Evolutionary conservation across 2,113 vertebrate species (phyloP), one percentile per base, ranked within the genome.

Genomic region (Anoura caudifer): DNA sequence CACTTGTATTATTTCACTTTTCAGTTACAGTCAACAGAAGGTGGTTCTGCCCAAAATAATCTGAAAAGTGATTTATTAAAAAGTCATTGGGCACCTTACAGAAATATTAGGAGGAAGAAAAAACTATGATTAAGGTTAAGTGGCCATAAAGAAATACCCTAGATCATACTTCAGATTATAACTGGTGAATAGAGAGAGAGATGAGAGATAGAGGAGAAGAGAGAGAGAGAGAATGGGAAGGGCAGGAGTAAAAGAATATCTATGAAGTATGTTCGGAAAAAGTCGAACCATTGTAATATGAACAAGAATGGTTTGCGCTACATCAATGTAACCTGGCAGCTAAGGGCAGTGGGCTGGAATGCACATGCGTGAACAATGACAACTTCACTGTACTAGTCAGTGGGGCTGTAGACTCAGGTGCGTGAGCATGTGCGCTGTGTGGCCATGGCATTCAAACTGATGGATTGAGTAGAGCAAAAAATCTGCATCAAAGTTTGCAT

Each of bases 181-280:
- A 38, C 31, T 95, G 19, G 20, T 63, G 10, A 54, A 22, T 31
- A 17, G 45, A 70, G 14, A 20, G 5, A 24, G 13, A 52, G 15
- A 47, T 13, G 36, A 63, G 14, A 22, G 6, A 26, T 3, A 31
- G 5, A 22, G 3, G 4, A 13, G 10, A 4, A 24, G n/a, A 3
- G 16, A 31, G 1, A 17, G 28, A 7, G 8, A 4, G 7, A 33
- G 4, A 9, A 8, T 31, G 7, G 11, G 31, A 14, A 22, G 14
- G 4, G 3, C 5, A 61, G 50, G 28, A 63, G 20, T 22, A 85
- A 38, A 12, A 67, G 20, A n/a, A 45, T 26, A 61, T 61, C 24
- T 31, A 61, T 3, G 9, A 61, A 26, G 59, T 61, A 4, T 61
- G 10, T 61, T 26, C 11, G 14, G 59, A 61, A 61, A 31, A 28